Conservation (phyloP, 2,113 vertebrate genomes). For the Pantherophis guttatus region DNA sequence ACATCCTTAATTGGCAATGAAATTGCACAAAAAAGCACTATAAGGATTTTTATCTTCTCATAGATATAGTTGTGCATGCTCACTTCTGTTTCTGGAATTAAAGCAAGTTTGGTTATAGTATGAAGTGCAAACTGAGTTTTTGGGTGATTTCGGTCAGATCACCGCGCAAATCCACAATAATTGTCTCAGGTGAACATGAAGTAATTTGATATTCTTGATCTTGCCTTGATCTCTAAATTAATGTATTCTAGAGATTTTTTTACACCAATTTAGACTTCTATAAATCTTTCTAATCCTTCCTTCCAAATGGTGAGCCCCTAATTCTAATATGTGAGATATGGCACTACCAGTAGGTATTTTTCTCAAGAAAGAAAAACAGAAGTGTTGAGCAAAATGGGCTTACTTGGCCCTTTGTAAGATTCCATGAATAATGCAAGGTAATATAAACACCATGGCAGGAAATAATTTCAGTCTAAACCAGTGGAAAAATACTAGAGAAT, state of each 20-base stretch:
- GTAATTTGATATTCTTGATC: background rate
- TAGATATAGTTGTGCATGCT: background rate
- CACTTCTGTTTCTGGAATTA: background rate
- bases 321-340: background rate
- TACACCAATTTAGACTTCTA: background rate
- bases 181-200: background rate
- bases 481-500: background rate
- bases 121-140: background rate
- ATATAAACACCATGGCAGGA: background rate
- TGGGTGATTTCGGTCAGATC: background rate
- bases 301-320: background rate
- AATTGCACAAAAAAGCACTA: background rate
- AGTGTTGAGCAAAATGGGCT: background rate
- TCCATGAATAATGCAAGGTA: background rate
- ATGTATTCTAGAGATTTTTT: background rate
- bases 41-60: background rate
- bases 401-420: background rate
- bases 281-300: background rate
- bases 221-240: background rate
- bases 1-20: background rate
- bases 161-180: background rate
- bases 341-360: background rate
- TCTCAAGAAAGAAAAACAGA: background rate
- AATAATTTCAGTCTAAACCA: background rate
- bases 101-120: background rate